Conservation (phyloP, 2,113 vertebrate genomes). For the Pomatostomus ruficeps region DNA sequence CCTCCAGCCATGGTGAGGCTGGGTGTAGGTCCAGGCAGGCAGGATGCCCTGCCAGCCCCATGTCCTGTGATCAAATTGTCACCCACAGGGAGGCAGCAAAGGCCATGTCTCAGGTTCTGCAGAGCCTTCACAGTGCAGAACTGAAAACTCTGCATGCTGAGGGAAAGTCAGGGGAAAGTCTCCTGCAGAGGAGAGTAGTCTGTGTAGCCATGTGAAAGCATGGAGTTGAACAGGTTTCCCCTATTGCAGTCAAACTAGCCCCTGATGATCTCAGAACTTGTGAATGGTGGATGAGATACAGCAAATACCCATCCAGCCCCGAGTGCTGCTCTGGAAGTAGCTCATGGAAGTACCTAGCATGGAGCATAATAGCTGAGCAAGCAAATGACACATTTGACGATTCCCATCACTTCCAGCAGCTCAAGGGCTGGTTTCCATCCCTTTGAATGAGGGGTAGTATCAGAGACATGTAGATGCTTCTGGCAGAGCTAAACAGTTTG, state of each 20-base stretch:
- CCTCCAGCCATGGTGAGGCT: background rate
- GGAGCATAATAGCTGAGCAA: background rate
- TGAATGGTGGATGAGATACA: background rate
- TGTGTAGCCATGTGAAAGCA: background rate
- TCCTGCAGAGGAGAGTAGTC: background rate
- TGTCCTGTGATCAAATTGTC: background rate
- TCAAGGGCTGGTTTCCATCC: background rate
- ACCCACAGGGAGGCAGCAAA: constrained; percentile 54
- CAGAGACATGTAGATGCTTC: background rate
- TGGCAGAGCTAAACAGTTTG: background rate
- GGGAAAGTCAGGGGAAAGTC: background rate
- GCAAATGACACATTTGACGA: background rate
- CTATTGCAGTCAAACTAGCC: background rate
- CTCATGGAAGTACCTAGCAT: background rate
- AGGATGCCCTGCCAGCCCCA: background rate
- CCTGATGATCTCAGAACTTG: background rate
- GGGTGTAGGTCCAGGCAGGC: background rate
- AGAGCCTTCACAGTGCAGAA: background rate
- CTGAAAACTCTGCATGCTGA: rapidly evolving
- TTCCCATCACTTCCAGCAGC: background rate
- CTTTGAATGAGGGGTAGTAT: background rate
- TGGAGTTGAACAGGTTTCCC: background rate
- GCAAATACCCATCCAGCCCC: background rate
- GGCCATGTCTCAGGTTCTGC: background rate
- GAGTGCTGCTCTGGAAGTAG: background rate